A percentile compares a stretch with the other conserved stretches of the same genome.
phyloP scores from a whole-genome alignment of 2,113 vertebrate genomes.

The Origma solitaria region DNA sequence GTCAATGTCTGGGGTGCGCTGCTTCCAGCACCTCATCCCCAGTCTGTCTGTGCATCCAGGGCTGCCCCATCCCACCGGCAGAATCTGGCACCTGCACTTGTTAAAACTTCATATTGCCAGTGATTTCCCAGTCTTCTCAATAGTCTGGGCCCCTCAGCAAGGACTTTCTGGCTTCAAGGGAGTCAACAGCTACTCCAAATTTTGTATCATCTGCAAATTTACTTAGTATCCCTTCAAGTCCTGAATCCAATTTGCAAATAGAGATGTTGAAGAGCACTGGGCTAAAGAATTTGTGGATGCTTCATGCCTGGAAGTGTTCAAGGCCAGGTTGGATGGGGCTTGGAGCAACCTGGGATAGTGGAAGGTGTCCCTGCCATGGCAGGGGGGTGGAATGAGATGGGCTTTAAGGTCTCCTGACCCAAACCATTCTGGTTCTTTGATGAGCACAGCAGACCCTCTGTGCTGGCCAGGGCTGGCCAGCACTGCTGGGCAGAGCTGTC shows the following conservation, averaged over 20 bases:
- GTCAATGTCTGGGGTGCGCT: neutral
- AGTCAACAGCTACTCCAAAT: neutral
- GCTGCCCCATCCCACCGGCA: neutral
- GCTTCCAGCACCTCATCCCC: neutral
- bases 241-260: too few species aligned
- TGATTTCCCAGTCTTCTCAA: neutral
- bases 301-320: neutral
- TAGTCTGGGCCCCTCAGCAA: neutral
- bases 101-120: neutral
- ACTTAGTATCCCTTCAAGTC: neutral
- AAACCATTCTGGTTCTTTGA: too few species aligned
- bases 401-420: neutral
- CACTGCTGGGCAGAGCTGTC: neutral
- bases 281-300: neutral
- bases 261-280: too few species aligned
- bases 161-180: neutral
- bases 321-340: neutral
- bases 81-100: neutral
- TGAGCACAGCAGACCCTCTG: accelerated
- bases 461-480: neutral
- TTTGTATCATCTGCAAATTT: neutral
- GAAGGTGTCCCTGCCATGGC: neutral
- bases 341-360: neutral
- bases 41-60: neutral
- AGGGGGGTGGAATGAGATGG: accelerated